Base-by-base conservation (phyloP, 2,888 invertebrate species). In the Stomorhina lunata region DNA sequence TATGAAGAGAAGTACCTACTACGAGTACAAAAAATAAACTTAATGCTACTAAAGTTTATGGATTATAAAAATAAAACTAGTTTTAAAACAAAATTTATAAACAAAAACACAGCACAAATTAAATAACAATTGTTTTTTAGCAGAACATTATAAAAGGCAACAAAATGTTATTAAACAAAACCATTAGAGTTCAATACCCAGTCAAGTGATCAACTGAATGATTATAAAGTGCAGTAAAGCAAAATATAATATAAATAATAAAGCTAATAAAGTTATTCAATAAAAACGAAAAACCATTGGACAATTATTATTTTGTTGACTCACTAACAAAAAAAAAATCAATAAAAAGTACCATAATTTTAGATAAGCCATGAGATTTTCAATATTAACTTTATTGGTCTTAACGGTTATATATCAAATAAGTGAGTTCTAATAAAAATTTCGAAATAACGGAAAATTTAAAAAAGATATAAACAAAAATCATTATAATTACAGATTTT, bases 91-190 rank as follows among this genome's bases (percentile, higher is more conserved):
- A 48, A 17, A 50, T 25, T n/a, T n/a, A n/a, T n/a, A n/a, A n/a
- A n/a, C n/a, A n/a, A n/a, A n/a, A n/a, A 17, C 9, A 22, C 7
- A n/a, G 10, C 20, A 27, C 20, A 12, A 71, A 15, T 29, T 37
- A 40, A 48, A 20, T 15, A 32, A 57, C 50, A 48, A 40, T 72
- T 72, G 79, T 48, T 66, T 17, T 43, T 59, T 32, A 77, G 32
- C n/a, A 32, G 63, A 69, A 68, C 40, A 17, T 66, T 75, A 82
- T 82, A 82, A 82, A 81, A 82, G 65, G 53, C 57, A 82, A 77
- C 50, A 68, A 55, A 27, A 69, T 57, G 12, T 45, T 69, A 69
- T 57, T 65, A 40, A 79, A 78, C 55, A 79, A 57, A 69, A 65
- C 29, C 79, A 72, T 59, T 72, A 79, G 40, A 59, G 68, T 65